Percentiles rank a stretch among this genome's conserved stretches.
These are phyloP conservation scores for Onychomys arenicola DNA, from an alignment of 2,797 vertebrate species.

Conservation along the genomic window DNA sequence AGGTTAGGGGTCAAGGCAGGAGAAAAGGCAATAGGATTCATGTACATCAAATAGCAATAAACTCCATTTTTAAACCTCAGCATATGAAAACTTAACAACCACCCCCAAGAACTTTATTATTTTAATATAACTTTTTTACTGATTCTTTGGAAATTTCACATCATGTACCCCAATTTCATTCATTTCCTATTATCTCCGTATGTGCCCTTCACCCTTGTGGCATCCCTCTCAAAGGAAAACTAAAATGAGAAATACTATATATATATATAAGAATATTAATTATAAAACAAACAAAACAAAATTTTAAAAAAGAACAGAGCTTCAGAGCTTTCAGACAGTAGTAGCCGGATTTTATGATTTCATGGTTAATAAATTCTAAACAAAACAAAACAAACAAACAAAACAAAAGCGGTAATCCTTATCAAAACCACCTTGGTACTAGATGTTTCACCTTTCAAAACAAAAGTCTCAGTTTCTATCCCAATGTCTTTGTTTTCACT, in stretches of 20 bases:
- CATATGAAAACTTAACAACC: conserved; percentile 7
- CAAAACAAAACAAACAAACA: background rate
- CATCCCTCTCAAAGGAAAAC: background rate
- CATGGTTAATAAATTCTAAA: background rate
- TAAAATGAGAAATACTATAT: background rate
- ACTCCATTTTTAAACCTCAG: background rate
- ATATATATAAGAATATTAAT: background rate
- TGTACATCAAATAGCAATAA: background rate
- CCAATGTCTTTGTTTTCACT: background rate
- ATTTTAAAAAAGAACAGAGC: background rate
- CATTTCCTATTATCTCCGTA: background rate
- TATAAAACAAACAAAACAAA: background rate
- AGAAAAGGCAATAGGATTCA: background rate
- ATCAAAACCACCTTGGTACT: conserved; percentile 19
- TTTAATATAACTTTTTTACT: background rate
- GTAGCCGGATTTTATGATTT: background rate
- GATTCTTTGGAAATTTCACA: background rate
- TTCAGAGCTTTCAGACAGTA: background rate
- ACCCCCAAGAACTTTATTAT: background rate
- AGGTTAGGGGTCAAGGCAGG: background rate
- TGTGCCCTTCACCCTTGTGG: background rate
- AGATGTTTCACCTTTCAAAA: conserved; percentile 3
- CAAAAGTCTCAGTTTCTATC: conserved; percentile 5
- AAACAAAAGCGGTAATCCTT: background rate
- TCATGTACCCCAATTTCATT: background rate